Evolutionary conservation across 2,888 invertebrate genomes (phyloP).

Genomic region (Rhingia campestris): DNA sequence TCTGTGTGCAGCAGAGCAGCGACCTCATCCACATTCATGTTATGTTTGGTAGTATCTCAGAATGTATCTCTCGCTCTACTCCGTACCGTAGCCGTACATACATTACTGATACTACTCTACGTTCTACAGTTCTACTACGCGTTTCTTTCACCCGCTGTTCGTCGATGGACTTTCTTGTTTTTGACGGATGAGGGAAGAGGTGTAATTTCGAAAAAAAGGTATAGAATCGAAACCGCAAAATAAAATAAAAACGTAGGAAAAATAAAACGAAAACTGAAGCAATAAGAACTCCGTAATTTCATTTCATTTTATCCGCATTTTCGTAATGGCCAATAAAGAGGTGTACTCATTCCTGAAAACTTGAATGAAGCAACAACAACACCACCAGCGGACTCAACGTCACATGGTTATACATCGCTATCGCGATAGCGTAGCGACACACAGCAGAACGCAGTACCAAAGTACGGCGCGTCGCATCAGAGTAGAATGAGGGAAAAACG

Average conservation of each 20-base stretch:
- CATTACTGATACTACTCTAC: too few relatives aligned
- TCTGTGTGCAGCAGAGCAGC: slow-evolving; percentile 46
- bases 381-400: slow-evolving; percentile 37
- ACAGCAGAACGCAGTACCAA: slow-evolving; percentile 1
- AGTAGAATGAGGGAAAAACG: slow-evolving; percentile 4
- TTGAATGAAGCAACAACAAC: slow-evolving; percentile 38
- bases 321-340: slow-evolving; percentile 74
- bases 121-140: not conserved
- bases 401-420: slow-evolving; percentile 47
- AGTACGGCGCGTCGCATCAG: slow-evolving; percentile 26
- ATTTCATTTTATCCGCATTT: slow-evolving; percentile 71
- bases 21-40: slow-evolving; percentile 41
- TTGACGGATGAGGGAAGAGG: slow-evolving; percentile 42
- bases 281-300: slow-evolving; percentile 64
- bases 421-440: not conserved
- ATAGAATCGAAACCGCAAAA: slow-evolving; percentile 22
- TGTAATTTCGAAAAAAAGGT: slow-evolving; percentile 12
- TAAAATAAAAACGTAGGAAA: not conserved
- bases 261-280: slow-evolving; percentile 13
- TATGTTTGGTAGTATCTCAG: slow-evolving; percentile 29
- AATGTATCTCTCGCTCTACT: slow-evolving; percentile 47
- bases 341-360: slow-evolving; percentile 63
- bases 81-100: slow-evolving; percentile 1
- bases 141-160: slow-evolving; percentile 18
- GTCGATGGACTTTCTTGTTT: slow-evolving; percentile 6